These are phyloP conservation scores for Clamator glandarius DNA, from an alignment of 2,797 vertebrate species.

Conservation along the genomic window DNA sequence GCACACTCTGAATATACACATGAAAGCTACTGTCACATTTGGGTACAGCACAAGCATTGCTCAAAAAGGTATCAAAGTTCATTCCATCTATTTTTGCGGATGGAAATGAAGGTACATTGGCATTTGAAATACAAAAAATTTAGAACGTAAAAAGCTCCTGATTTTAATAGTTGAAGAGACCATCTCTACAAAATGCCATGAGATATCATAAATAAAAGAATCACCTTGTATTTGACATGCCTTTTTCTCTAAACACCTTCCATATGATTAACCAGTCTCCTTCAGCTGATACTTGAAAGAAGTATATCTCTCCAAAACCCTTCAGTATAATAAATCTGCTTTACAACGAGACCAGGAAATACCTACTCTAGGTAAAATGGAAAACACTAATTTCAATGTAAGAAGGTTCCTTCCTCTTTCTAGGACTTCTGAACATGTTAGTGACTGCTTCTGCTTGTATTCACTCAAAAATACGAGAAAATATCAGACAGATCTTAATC, in stretches of 20 bases:
- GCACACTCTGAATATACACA: not conserved
- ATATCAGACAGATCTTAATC: not conserved
- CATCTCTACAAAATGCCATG: not conserved
- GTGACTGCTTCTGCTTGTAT: not conserved
- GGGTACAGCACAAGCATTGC: not conserved
- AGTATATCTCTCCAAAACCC: not conserved
- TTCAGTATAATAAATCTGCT: not conserved
- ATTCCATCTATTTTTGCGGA: rapidly evolving
- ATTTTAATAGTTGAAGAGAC: not conserved
- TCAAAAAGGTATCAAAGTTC: not conserved
- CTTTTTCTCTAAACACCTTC: not conserved
- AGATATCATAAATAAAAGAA: not conserved
- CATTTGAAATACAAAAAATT: not conserved
- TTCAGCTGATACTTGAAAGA: not conserved
- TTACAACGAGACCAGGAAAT: not conserved
- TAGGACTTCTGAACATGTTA: not conserved
- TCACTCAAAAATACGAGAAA: not conserved
- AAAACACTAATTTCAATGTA: not conserved
- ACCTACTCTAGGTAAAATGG: not conserved
- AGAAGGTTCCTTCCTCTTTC: not conserved
- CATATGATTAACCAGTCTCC: not conserved
- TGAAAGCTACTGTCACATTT: not conserved
- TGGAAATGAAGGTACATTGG: not conserved
- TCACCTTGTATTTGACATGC: not conserved
- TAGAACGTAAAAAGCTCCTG: not conserved